Conservation (phyloP, 2,797 vertebrate species). For the Melanotaenia pygmaea region DNA sequence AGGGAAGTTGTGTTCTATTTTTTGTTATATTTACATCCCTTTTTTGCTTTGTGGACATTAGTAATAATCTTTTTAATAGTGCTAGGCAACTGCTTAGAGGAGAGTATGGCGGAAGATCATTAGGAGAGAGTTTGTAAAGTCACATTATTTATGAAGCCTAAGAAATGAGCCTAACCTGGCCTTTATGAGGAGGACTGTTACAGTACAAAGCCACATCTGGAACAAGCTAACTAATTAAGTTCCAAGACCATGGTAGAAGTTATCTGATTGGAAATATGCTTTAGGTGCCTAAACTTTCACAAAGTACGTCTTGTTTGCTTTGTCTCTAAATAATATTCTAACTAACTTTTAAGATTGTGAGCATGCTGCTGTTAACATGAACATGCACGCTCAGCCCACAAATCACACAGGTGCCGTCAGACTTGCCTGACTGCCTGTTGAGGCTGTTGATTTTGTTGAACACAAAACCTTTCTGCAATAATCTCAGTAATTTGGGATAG, state of each 20-base stretch:
- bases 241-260: neutral
- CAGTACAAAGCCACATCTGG: neutral
- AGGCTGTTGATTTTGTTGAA: neutral
- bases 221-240: slow-evolving; percentile 20
- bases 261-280: neutral
- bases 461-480: neutral
- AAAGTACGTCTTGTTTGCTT: neutral
- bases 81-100: slow-evolving; percentile 12
- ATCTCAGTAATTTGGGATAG: neutral
- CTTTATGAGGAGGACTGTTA: slow-evolving; percentile 17
- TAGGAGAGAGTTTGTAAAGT: slow-evolving; percentile 2
- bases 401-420: too few species aligned
- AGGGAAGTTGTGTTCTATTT: too few species aligned
- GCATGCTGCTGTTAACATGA: too few species aligned
- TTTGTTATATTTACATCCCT: neutral
- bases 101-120: neutral
- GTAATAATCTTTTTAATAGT: slow-evolving; percentile 3
- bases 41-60: slow-evolving; percentile 1
- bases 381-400: too few species aligned
- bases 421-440: neutral
- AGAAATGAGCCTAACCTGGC: slow-evolving; percentile 10
- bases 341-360: too few species aligned
- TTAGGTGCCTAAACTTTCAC: neutral
- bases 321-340: too few species aligned
- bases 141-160: slow-evolving; percentile 4